Base-by-base conservation (phyloP, 2,113 vertebrate genomes). In the Propithecus coquereli region DNA sequence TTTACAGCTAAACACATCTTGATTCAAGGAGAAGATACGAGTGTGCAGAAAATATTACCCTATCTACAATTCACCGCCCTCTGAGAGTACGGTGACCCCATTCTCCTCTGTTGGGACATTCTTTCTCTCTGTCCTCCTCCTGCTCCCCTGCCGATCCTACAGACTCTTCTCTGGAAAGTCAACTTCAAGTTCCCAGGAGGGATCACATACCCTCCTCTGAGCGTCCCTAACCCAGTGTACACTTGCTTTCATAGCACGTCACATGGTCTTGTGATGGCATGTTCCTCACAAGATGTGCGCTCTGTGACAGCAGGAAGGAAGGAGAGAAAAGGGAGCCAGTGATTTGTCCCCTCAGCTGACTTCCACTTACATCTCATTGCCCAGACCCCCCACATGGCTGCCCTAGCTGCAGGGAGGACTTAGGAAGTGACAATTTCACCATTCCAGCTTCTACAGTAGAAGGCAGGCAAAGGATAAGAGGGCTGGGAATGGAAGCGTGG, bases 371-470 rank as follows among this genome's bases (percentile, higher is more conserved):
- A 2, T 43, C 57, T 40, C 34, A 8, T 57, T 47, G 45, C 74
- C 52, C 27, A 34, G 34, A 32, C 13, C 43, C n/a, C 6, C 34
- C 34, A 18, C 3, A 6, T 6, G 68, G 27, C 43, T 73, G 22
- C 14, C 11, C 17, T 65, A 4, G 20, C 32, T n/a, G 17, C 22
- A 34, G 77, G 14, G 71, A 81, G 52, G 77, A 10, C 25, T 59
- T 30, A 9, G 11, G 0, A 16, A 81, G 37, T 22, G 79, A 8
- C 47, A 7, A 0, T 1, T 22, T 76, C 12, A 16, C 54, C n/a
- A 27, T 32, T 50, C 45, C 16, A 43, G 6, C 12, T 22, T 89
- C 65, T n/a, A 0, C 0, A 4, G 23, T 0, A 10, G 45, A 25
- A 61, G 30, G 30, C 61, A 61, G 40, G 54, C 18, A 18, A 13